Evolutionary conservation across 1,140 invertebrate species (phyloP).

Genomic region (Rhyzopertha dominica): DNA sequence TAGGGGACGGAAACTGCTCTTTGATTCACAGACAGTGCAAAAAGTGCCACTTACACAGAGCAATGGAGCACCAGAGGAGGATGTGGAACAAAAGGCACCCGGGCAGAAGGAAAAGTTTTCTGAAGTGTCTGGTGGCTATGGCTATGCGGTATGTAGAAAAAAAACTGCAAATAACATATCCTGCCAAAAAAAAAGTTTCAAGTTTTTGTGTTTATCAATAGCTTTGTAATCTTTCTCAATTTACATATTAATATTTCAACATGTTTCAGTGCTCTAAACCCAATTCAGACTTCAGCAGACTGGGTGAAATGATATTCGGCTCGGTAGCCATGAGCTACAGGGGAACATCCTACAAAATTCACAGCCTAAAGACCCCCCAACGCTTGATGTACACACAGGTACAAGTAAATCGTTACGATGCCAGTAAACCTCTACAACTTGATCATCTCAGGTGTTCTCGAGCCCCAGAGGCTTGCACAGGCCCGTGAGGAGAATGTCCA

Average conservation of each 20-base stretch:
- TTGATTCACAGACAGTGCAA: slow-evolving; percentile 73
- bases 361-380: slow-evolving; percentile 65
- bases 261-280: slow-evolving; percentile 54
- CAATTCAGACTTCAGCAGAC: slow-evolving; percentile 61
- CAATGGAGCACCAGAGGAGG: slow-evolving; percentile 34
- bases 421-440: neutral
- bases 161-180: neutral
- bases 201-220: too few species aligned
- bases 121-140: slow-evolving; percentile 52
- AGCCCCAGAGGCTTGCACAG: too few species aligned
- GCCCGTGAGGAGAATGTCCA: slow-evolving; percentile 5
- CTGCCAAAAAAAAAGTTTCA: neutral
- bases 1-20: slow-evolving; percentile 71
- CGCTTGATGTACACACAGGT: slow-evolving; percentile 73
- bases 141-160: slow-evolving; percentile 48
- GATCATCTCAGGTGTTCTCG: slow-evolving; percentile 39
- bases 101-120: slow-evolving; percentile 38
- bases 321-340: slow-evolving; percentile 80
- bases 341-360: slow-evolving; percentile 78
- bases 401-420: too few species aligned
- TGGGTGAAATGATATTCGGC: slow-evolving; percentile 88
- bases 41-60: slow-evolving; percentile 51
- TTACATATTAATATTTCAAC: slow-evolving; percentile 4
- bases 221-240: neutral
- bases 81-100: slow-evolving; percentile 12